Conservation (phyloP, 2,888 invertebrate species). For the Oscheius sp. region DNA sequence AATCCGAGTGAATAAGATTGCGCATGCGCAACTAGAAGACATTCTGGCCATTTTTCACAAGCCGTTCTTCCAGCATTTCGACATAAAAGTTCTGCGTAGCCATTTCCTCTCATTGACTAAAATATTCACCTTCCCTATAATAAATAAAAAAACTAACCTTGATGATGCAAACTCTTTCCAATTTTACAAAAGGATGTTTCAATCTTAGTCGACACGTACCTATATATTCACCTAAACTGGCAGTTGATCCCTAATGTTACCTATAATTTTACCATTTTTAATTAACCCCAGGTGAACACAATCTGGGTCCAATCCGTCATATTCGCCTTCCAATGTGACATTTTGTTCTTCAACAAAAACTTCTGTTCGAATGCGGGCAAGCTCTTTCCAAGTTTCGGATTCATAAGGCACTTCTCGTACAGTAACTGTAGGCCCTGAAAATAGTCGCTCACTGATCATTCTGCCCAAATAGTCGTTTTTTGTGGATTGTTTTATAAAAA, state of each 20-base stretch:
- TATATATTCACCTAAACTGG: not conserved
- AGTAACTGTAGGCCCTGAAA: not conserved
- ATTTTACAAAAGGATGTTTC: conserved; percentile 17
- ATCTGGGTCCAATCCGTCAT: conserved; percentile 46
- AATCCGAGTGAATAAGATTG: conserved; percentile 21
- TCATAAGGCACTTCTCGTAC: not conserved
- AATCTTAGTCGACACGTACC: conserved; percentile 29
- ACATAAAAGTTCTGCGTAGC: conserved; percentile 3
- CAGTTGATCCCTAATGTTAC: not conserved
- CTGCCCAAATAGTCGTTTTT: no score
- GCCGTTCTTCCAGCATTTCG: not conserved
- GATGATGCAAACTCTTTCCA: conserved; percentile 30
- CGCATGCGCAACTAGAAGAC: conserved; percentile 33
- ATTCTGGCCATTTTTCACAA: conserved; percentile 10
- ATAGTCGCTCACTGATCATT: no score
- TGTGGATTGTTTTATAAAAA: no score
- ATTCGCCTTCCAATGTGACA: conserved; percentile 45
- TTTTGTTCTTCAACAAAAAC: conserved; percentile 54
- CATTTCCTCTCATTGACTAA: conserved; percentile 19
- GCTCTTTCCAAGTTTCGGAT: not conserved
- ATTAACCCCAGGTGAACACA: not conserved
- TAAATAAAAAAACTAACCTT: conserved; percentile 12
- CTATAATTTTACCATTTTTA: not conserved
- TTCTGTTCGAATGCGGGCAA: not conserved
- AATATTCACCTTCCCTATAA: not conserved